Conservation (phyloP, 2,888 invertebrate genomes). For the Diarsia brunnea region DNA sequence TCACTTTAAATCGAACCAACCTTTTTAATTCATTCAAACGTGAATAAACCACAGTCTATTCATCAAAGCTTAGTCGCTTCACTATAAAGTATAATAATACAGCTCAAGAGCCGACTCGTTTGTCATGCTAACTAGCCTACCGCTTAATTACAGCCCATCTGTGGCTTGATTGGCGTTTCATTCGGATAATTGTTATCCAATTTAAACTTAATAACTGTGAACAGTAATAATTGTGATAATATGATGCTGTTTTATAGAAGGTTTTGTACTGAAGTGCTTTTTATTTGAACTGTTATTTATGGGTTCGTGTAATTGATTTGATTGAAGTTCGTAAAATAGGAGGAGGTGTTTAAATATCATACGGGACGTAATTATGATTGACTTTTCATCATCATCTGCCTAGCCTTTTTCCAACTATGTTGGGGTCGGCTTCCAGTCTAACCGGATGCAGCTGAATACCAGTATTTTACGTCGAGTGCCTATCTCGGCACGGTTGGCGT, state of each 20-base stretch:
- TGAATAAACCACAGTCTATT: conserved; percentile 33
- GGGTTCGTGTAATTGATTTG: conserved; percentile 24
- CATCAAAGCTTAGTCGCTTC: conserved; percentile 22
- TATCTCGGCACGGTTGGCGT: no score
- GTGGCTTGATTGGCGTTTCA: conserved; percentile 80
- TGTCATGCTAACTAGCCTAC: conserved; percentile 81
- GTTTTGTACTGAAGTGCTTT: conserved; percentile 35
- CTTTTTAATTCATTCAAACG: conserved; percentile 18
- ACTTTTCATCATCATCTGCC: no score
- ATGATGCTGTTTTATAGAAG: conserved; percentile 46
- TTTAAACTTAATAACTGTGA: conserved; percentile 76
- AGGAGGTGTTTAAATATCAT: not conserved
- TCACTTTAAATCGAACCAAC: no score
- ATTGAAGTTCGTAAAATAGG: not conserved
- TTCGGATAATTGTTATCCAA: conserved; percentile 79
- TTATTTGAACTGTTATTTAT: conserved; percentile 45
- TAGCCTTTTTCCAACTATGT: no score
- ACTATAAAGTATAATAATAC: conserved; percentile 68
- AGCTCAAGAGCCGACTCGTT: conserved; percentile 71
- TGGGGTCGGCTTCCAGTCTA: no score
- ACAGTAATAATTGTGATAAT: conserved; percentile 66
- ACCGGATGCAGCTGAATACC: no score
- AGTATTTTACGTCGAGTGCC: no score
- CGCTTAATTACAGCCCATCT: conserved; percentile 78
- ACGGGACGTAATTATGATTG: not conserved